Conservation (phyloP, 2,113 vertebrate species). For the Mastomys natalensis region DNA sequence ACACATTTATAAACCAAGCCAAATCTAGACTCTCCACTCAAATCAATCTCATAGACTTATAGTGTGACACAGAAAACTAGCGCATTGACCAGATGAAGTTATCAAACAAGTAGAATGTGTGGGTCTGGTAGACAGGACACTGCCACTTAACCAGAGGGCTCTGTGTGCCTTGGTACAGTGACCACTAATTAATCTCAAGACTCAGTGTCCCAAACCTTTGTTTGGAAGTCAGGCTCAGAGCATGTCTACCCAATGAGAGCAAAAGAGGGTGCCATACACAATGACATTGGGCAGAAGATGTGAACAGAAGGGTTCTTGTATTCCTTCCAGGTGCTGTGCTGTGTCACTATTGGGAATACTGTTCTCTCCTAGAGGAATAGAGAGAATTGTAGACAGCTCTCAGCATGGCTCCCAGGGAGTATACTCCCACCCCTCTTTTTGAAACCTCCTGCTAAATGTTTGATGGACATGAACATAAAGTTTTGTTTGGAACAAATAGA, state of each 20-base stretch:
- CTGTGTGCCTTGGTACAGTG: no score
- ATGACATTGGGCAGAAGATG: not conserved
- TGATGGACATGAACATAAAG: not conserved
- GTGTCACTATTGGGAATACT: fast-evolving
- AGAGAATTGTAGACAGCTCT: no score
- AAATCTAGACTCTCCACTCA: not conserved
- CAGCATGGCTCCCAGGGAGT: not conserved
- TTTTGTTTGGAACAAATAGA: not conserved
- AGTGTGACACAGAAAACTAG: not conserved
- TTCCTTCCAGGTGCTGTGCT: not conserved
- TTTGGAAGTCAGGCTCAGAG: not conserved
- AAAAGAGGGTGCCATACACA: not conserved
- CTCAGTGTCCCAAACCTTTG: fast-evolving
- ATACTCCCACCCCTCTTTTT: not conserved
- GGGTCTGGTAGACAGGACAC: not conserved
- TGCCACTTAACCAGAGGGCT: not conserved
- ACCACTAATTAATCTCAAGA: not conserved
- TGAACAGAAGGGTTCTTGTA: not conserved
- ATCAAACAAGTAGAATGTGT: not conserved
- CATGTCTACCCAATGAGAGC: not conserved
- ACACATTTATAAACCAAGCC: not conserved
- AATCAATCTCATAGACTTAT: not conserved
- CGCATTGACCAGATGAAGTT: not conserved
- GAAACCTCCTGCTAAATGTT: not conserved
- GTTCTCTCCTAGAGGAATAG: not conserved